Evolutionary conservation across 2,888 invertebrate genomes (phyloP), one percentile per base, ranked within the genome.

Genomic region (Leucozona laternaria): DNA sequence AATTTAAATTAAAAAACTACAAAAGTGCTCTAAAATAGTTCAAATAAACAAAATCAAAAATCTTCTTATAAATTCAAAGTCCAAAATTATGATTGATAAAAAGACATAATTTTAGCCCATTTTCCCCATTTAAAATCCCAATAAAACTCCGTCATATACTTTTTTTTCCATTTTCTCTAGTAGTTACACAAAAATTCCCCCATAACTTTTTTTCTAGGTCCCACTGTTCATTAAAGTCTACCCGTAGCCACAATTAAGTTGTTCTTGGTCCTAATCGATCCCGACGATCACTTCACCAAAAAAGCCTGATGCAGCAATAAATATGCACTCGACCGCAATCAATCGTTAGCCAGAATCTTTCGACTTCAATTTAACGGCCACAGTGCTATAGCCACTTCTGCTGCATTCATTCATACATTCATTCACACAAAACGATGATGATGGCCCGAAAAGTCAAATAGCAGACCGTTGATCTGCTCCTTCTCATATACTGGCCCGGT

Each of bases 251-350:
- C 85, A 86, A 86, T 86, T 86, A 86, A 86, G 85, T 86, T 86
- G 85, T 86, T 78, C 34, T 53, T 45, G 4, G 4, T 31, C 8
- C 3, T 62, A 50, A 83, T 75, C 85, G 7, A 37, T 25, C 22
- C 10, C 40, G 22, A 13, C 15, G 25, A 86, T 86, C 85, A 57
- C n/a, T 22, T 31, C 11, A 45, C 40, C 45, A 13, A 13, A 75
- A 70, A 31, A 70, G 50, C 62, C 72, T 85, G 77, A 85, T 85
- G 50, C 60, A 58, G 45, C 77, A 85, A 81, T 86, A 86, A 86
- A 86, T 81, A 81, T 86, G 57, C 78, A 37, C 72, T 73, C 55
- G 64, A 70, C 80, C 73, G 20, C 85, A 72, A 85, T 85, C 81
- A 85, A 73, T 85, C 77, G 77, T 77, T 68, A 76, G 72, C 40